phyloP scores from a whole-genome alignment of 2,113 vertebrate genomes.

The Tetraodon nigroviridis region DNA sequence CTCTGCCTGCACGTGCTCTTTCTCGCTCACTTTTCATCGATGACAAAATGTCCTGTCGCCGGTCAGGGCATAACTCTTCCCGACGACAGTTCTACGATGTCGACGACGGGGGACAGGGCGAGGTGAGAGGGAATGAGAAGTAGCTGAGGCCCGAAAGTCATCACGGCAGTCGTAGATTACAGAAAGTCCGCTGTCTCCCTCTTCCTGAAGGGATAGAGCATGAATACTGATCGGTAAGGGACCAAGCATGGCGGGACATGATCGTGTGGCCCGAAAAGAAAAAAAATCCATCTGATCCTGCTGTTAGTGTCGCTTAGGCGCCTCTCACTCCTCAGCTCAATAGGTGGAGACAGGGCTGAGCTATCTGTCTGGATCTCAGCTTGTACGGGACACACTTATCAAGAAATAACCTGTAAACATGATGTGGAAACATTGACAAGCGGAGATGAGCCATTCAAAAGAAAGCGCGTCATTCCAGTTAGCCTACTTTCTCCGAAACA shows the following conservation, averaged over 20 bases:
- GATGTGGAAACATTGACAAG: no score
- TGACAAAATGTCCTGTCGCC: constrained; percentile 71
- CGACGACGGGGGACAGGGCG: constrained; percentile 51
- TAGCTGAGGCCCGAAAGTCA: constrained; percentile 69
- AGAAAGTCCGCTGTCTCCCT: constrained; percentile 55
- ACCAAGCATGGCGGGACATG: constrained; percentile 66
- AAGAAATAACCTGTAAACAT: no score
- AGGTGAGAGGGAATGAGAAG: constrained; percentile 49
- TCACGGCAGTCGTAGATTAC: constrained; percentile 69
- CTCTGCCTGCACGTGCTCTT: constrained; percentile 63
- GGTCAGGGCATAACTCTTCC: constrained; percentile 66
- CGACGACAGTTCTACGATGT: constrained; percentile 66
- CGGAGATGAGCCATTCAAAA: no score
- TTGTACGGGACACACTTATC: no score
- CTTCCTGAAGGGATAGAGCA: constrained; percentile 61
- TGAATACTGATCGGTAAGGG: constrained; percentile 67
- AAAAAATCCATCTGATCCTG: constrained; percentile 72
- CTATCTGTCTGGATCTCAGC: neutral
- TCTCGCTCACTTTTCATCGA: constrained; percentile 69
- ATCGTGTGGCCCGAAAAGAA: constrained; percentile 70
- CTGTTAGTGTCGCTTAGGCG: constrained; percentile 58
- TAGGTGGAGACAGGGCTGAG: constrained; percentile 60
- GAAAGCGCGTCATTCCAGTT: no score
- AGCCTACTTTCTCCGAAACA: no score
- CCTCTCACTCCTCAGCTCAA: constrained; percentile 49